Base-by-base conservation (phyloP, 2,797 vertebrate species). In the Salarias fasciatus region DNA sequence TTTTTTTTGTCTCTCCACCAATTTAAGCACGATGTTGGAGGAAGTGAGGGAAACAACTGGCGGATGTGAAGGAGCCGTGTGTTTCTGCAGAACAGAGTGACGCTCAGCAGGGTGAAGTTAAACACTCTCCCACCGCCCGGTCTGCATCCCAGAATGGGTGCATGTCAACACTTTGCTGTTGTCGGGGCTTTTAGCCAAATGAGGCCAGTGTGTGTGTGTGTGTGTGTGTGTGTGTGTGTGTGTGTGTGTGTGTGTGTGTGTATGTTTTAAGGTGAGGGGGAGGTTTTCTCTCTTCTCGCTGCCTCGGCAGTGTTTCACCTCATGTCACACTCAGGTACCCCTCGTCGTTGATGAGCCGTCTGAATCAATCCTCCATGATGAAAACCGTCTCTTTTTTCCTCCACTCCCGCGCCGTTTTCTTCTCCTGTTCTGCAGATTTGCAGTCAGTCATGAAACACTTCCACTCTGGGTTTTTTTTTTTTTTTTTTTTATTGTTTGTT, bases 311-410 rank as follows among this genome's bases (percentile, higher is more conserved):
- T 6, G 46, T 79, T 83, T 78, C 62, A 12, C 64, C 38, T 54
- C 69, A 60, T 88, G 86, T 86, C 84, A 88, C 75, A 84, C 63
- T 77, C 80, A 65, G 71, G 50, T 79, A 68, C 66, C 73, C 64
- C 56, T 38, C 67, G 77, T 72, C 77, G 84, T 85, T 90, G 89
- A 90, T 90, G 75, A 84, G 85, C 84, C 91, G 90, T 89, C 90
- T 90, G 53, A 80, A 79, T 82, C 80, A 74, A 85, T 84, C 68
- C 54, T 46, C 31, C 5, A 59, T 69, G 79, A 89, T 85, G 68
- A 86, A 90, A 88, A 77, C 65, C 72, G 63, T 67, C 62, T 63
- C 69, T 24, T 64, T 40, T 45, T 53, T 53, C 53, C 5, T 15
- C 63, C 37, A 43, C 51, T 53, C 52, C 58, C 28, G 52, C 3